Percentiles rank a stretch among this genome's conserved stretches.
phyloP scores from a whole-genome alignment of 2,888 invertebrate genomes.

The Ypsolopha sequella region DNA sequence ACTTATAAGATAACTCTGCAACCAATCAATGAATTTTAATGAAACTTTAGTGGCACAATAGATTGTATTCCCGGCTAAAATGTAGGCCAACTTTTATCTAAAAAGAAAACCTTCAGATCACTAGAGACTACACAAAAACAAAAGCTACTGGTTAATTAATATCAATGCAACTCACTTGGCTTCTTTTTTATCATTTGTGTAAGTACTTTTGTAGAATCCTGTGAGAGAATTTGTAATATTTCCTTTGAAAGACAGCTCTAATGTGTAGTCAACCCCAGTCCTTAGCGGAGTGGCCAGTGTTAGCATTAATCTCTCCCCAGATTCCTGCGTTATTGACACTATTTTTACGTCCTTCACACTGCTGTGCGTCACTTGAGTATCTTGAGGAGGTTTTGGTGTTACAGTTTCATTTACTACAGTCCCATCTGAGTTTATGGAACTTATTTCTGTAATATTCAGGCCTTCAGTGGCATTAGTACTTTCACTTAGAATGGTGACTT shows the following conservation, averaged over 20 bases:
- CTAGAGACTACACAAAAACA: no score
- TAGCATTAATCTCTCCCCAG: constrained; percentile 46
- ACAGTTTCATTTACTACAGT: background rate
- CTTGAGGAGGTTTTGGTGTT: constrained; percentile 9
- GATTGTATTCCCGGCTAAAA: background rate
- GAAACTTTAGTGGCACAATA: background rate
- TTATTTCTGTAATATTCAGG: no score
- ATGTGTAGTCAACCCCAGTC: constrained; percentile 61
- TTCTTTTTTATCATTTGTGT: constrained; percentile 54
- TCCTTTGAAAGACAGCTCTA: constrained; percentile 68
- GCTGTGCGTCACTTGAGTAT: constrained; percentile 49
- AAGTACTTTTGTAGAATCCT: constrained; percentile 78
- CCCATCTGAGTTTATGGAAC: no score
- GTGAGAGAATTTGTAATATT: constrained; percentile 70
- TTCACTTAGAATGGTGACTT: no score
- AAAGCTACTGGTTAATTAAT: no score
- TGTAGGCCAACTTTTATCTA: no score
- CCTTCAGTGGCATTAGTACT: no score
- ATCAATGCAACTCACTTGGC: constrained; percentile 47
- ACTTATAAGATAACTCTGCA: no score
- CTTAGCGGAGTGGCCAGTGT: constrained; percentile 44
- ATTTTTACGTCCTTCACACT: constrained; percentile 44
- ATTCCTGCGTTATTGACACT: constrained; percentile 29
- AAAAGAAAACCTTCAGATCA: no score
- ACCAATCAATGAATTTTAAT: no score